These are phyloP conservation scores for Pomatorhinus ruficollis DNA, from an alignment of 2,113 vertebrate species.

Conservation along the genomic window DNA sequence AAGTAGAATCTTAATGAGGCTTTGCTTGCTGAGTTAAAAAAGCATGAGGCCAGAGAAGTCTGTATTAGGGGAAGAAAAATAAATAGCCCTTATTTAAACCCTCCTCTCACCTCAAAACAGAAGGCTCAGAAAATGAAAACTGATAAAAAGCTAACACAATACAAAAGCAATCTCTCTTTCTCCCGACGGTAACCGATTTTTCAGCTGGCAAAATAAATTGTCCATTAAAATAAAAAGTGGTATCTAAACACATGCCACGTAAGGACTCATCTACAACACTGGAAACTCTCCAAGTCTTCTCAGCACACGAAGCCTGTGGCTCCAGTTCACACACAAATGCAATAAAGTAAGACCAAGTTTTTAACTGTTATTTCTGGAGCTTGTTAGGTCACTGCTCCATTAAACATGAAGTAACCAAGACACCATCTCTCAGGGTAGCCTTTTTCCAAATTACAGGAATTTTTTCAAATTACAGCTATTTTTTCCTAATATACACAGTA, in stretches of 20 bases:
- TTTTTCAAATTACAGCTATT: neutral
- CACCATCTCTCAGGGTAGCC: fast-evolving
- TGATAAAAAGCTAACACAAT: neutral
- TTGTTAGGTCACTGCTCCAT: neutral
- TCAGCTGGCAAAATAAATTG: neutral
- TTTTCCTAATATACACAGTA: neutral
- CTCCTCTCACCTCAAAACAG: neutral
- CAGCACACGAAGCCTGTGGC: neutral
- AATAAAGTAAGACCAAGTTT: neutral
- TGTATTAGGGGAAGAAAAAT: neutral
- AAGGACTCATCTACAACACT: neutral
- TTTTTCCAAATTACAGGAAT: neutral
- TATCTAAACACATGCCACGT: fast-evolving
- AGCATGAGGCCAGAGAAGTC: neutral
- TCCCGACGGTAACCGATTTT: neutral
- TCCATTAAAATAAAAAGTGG: neutral
- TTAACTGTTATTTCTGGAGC: neutral
- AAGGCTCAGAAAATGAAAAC: neutral
- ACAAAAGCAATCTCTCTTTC: neutral
- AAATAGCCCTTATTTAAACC: neutral
- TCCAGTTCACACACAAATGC: fast-evolving
- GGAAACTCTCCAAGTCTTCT: neutral
- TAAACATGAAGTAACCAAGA: neutral
- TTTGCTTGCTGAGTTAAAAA: neutral
- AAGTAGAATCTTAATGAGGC: neutral